A percentile compares a stretch with the other conserved stretches of the same genome.
These are phyloP conservation scores for Abramis brama DNA, from an alignment of 2,113 vertebrate species.

Conservation along the genomic window DNA sequence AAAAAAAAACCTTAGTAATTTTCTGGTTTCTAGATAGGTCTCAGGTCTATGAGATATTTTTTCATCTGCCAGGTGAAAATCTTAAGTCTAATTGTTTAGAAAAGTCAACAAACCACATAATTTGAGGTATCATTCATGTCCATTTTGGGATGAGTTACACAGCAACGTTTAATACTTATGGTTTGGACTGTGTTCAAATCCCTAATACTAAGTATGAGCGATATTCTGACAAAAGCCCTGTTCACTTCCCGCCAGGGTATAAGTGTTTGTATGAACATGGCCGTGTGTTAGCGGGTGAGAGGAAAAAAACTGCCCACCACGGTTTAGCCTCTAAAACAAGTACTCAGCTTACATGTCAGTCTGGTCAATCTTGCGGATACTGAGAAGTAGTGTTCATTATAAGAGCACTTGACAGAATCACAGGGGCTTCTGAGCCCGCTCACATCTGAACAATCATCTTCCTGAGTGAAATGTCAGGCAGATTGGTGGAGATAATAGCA, in stretches of 20 bases:
- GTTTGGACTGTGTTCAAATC: background rate
- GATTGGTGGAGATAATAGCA: constrained; percentile 81
- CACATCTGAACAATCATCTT: constrained; percentile 79
- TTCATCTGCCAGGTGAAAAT: constrained; percentile 6
- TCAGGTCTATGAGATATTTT: background rate
- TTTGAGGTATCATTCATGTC: constrained; percentile 1
- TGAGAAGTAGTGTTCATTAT: constrained; percentile 42
- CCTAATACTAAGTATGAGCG: background rate
- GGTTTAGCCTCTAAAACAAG: constrained; percentile 34
- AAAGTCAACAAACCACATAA: background rate
- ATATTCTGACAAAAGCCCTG: background rate
- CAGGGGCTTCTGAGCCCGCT: constrained; percentile 70
- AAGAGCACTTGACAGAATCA: constrained; percentile 54
- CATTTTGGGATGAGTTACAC: background rate
- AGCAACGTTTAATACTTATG: background rate
- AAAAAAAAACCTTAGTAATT: background rate
- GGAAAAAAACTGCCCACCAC: background rate
- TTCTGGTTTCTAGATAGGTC: background rate
- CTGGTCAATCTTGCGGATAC: constrained; percentile 41
- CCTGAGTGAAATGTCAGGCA: constrained; percentile 74
- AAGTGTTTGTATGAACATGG: background rate
- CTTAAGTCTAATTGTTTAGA: background rate
- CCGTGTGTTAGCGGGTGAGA: constrained; percentile 16
- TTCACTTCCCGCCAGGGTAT: background rate
- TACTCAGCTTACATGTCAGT: constrained; percentile 26